phyloP scores from a whole-genome alignment of 2,113 vertebrate species.

The Calypte anna region DNA sequence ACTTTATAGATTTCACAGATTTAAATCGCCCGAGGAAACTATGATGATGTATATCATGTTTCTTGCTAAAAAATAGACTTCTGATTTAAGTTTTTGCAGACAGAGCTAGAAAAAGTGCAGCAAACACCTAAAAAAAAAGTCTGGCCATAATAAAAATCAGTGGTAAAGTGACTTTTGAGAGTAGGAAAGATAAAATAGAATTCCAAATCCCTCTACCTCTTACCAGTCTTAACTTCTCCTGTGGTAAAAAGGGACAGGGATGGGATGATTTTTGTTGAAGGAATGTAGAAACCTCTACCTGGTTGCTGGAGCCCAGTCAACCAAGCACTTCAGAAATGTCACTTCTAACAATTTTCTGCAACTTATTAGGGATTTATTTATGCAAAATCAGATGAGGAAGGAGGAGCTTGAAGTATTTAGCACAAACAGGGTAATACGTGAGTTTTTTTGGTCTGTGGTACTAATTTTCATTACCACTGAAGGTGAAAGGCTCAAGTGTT shows the following conservation, averaged over 20 bases:
- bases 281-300: background rate
- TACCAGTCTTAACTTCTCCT: background rate
- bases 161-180: background rate
- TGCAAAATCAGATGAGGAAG: background rate
- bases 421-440: background rate
- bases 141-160: background rate
- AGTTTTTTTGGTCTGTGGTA: background rate
- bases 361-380: background rate
- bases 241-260: background rate
- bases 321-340: background rate
- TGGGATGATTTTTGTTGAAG: background rate
- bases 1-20: background rate
- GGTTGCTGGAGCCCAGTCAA: background rate
- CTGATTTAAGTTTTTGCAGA: background rate
- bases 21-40: background rate
- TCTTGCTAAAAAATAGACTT: background rate
- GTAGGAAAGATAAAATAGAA: background rate
- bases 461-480: background rate
- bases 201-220: rapidly evolving
- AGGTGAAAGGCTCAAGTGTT: background rate
- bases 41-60: background rate
- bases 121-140: background rate
- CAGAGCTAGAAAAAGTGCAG: background rate
- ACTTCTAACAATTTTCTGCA: background rate
- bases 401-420: background rate